phyloP scores from a whole-genome alignment of 2,113 vertebrate species.

The Egretta garzetta region DNA sequence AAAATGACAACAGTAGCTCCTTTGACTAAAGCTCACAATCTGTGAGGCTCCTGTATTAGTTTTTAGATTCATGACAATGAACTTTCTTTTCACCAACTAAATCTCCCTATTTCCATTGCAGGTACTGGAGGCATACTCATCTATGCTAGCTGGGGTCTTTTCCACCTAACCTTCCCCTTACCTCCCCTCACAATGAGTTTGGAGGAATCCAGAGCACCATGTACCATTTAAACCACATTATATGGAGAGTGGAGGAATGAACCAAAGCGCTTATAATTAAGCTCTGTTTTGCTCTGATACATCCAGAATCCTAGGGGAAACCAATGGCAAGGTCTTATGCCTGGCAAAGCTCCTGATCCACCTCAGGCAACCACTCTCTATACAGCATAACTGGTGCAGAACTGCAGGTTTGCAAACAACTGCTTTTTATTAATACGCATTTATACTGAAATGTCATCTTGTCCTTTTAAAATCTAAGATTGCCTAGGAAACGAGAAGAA shows the following conservation, averaged over 20 bases:
- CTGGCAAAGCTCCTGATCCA: neutral
- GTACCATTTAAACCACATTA: neutral
- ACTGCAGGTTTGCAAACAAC: slow-evolving; percentile 1
- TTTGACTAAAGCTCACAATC: neutral
- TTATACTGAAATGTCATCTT: neutral
- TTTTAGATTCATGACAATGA: neutral
- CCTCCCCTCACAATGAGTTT: neutral
- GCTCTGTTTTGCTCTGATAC: neutral
- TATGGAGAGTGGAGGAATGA: neutral
- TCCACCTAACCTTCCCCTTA: neutral
- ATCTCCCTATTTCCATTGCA: neutral
- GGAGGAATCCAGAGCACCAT: neutral
- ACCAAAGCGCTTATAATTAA: neutral
- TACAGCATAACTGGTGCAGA: neutral
- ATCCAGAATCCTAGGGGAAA: neutral
- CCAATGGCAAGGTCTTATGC: neutral
- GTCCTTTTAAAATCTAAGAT: neutral
- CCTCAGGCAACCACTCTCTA: neutral
- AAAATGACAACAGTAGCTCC: neutral
- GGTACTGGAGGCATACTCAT: neutral
- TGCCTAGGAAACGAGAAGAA: neutral
- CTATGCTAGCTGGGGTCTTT: neutral
- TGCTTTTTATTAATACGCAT: neutral
- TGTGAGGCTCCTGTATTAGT: neutral
- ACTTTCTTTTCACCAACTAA: neutral